These are phyloP conservation scores for Leptothorax acervorum DNA, from an alignment of 2,888 invertebrate species.

Conservation along the genomic window DNA sequence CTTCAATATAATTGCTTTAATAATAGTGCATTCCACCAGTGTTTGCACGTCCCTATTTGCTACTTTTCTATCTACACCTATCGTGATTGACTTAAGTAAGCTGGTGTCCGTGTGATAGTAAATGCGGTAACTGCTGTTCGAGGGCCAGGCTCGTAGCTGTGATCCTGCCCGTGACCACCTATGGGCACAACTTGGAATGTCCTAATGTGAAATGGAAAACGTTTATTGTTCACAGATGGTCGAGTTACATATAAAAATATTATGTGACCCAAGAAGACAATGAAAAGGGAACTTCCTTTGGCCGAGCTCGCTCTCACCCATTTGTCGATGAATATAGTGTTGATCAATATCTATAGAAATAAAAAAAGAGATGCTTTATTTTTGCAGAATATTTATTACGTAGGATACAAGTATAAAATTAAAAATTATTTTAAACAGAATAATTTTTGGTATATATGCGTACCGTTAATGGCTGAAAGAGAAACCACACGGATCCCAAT, in stretches of 20 bases:
- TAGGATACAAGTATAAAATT: background rate
- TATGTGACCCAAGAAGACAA: conserved; percentile 79
- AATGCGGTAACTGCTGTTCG: conserved; percentile 73
- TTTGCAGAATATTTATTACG: conserved; percentile 10
- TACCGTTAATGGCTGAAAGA: conserved; percentile 82
- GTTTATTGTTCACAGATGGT: conserved; percentile 78
- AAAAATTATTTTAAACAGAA: conserved; percentile 8
- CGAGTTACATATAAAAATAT: conserved; percentile 81
- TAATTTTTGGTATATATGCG: background rate
- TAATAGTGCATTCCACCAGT: conserved; percentile 16
- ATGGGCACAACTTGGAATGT: conserved; percentile 82
- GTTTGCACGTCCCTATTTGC: background rate
- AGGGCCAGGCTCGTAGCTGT: conserved; percentile 79
- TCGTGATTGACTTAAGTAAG: conserved; percentile 14
- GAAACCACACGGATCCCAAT: conserved; percentile 82
- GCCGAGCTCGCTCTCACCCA: conserved; percentile 93
- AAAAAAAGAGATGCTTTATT: conserved; percentile 19
- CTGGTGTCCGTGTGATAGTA: conserved; percentile 72
- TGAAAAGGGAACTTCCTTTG: conserved; percentile 80
- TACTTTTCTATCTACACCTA: conserved; percentile 21
- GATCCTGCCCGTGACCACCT: conserved; percentile 78
- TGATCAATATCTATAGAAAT: conserved; percentile 90
- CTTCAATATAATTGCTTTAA: background rate
- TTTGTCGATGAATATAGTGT: conserved; percentile 88
- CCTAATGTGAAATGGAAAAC: conserved; percentile 83